These are phyloP conservation scores for Zaprionus africanus DNA, from an alignment of 1,140 invertebrate genomes.

Conservation along the genomic window DNA sequence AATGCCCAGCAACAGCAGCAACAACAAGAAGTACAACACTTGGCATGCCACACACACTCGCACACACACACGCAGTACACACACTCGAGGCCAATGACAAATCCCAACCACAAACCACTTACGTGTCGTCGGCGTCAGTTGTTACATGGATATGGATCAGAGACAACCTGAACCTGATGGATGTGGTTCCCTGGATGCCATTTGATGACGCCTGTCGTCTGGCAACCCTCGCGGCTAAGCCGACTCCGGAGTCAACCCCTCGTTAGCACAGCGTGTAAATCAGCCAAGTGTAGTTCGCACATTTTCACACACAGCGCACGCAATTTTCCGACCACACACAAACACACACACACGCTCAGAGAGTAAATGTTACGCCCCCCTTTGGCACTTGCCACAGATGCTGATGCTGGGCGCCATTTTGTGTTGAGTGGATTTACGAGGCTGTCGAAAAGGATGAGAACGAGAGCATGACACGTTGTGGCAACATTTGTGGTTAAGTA, in stretches of 20 bases:
- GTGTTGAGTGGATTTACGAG: constrained; percentile 75
- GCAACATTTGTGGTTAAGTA: constrained; percentile 81
- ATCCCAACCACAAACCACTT: constrained; percentile 65
- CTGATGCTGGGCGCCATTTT: constrained; percentile 71
- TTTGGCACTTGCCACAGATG: constrained; percentile 71
- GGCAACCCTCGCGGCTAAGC: constrained; percentile 38
- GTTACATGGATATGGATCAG: constrained; percentile 54
- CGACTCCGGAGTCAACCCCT: constrained; percentile 60
- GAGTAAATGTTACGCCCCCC: constrained; percentile 42
- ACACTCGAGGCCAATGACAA: constrained; percentile 44
- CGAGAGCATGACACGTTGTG: constrained; percentile 38
- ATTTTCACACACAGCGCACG: constrained; percentile 44
- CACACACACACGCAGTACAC: constrained; percentile 21
- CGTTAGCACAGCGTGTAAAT: constrained; percentile 72
- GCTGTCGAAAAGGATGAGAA: constrained; percentile 16
- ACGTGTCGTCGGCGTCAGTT: constrained; percentile 61
- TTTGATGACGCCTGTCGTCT: constrained; percentile 37
- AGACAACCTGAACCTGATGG: constrained; percentile 15
- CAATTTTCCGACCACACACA: constrained; percentile 49
- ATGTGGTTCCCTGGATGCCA: constrained; percentile 23
- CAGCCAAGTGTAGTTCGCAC: constrained; percentile 54
- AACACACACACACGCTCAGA: constrained; percentile 20
- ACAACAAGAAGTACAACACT: constrained; percentile 36
- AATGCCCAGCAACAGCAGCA: constrained; percentile 44
- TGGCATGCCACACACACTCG: constrained; percentile 35